Evolutionary conservation across 2,888 invertebrate genomes (phyloP).

Genomic region (Hipparchia sbordonii): DNA sequence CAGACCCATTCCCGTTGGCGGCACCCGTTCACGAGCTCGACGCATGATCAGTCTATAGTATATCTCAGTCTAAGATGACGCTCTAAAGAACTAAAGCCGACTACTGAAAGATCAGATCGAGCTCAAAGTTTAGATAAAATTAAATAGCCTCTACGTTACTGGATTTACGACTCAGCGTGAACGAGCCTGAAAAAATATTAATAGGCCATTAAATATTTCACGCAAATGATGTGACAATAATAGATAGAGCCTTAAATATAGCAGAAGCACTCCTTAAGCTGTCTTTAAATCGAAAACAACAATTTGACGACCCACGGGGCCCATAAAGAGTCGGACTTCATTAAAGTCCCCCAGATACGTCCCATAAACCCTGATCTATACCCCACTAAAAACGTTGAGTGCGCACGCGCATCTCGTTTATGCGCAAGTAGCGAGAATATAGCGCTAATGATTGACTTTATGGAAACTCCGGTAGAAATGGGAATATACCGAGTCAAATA

Average conservation of each 20-base stretch:
- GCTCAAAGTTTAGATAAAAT: too few species aligned
- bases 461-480: slow-evolving; percentile 18
- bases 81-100: too few species aligned
- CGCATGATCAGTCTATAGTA: too few species aligned
- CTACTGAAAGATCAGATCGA: too few species aligned
- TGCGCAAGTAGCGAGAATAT: slow-evolving; percentile 29
- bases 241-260: slow-evolving; percentile 11
- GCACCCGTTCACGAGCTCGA: too few species aligned
- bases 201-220: slow-evolving; percentile 1
- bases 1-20: too few species aligned
- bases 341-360: slow-evolving; percentile 38
- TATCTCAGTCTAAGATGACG: too few species aligned
- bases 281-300: slow-evolving; percentile 26
- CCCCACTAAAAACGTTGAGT: slow-evolving; percentile 43
- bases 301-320: slow-evolving; percentile 30
- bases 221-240: neutral
- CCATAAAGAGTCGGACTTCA: slow-evolving; percentile 35
- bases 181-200: too few species aligned
- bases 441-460: slow-evolving; percentile 30
- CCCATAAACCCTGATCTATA: slow-evolving; percentile 47
- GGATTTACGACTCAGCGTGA: too few species aligned
- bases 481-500: slow-evolving; percentile 6
- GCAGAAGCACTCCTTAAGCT: slow-evolving; percentile 15
- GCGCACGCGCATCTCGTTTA: slow-evolving; percentile 47
- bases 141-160: too few species aligned